Evolutionary conservation across 30 jellyfish, hydroid and myxozoan genomes (phyloP), one percentile per base, ranked within the genome.

Genomic region (Phacellophora camtschatica): DNA sequence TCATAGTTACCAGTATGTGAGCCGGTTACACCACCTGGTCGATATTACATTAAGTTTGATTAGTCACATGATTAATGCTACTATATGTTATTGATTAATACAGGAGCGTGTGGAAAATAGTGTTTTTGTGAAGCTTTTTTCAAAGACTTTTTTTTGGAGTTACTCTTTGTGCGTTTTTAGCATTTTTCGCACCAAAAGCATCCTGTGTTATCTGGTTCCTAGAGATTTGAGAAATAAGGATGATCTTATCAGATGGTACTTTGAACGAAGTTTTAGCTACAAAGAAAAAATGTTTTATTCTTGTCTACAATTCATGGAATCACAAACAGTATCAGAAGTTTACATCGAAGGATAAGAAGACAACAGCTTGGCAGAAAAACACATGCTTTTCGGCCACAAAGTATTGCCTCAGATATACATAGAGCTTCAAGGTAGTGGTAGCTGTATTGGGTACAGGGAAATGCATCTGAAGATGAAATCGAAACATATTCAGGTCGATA

Each of bases 401-500:
- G 32, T 77, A 11, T 23, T 45, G 16, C 48, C 27, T 24, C 53
- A 12, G 37, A 63, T 43, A 27, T 25, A 23, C 15, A 24, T 23
- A 11, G 85, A 71, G 49, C 13, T 71, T 18, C 24, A 28, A 22
- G 74, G 74, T 13, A 23, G 50, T 24, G 28, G 33, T 18, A 27
- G 74, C 27, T 42, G 49, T 51, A 25, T 24, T 29, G 90, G 90
- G 5, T 77, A 77, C 71, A 36, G 90, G 16, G 22, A 24, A 20
- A 56, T 77, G 54, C 31, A 31, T 13, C 90, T 57, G 19, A 39
- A 11, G 15, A 33, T 77, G 25, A 23, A 19, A 25, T 36, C 58
- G 18, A 31, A 22, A 28, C 83, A 83, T 15, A 5, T 77, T n/a
- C 37, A 19, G 35, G 83, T 62, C 2, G 65, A 28, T 33, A 29